These are phyloP conservation scores for Lepisosteus oculatus DNA, from an alignment of 2,113 vertebrate genomes.

Conservation along the genomic window DNA sequence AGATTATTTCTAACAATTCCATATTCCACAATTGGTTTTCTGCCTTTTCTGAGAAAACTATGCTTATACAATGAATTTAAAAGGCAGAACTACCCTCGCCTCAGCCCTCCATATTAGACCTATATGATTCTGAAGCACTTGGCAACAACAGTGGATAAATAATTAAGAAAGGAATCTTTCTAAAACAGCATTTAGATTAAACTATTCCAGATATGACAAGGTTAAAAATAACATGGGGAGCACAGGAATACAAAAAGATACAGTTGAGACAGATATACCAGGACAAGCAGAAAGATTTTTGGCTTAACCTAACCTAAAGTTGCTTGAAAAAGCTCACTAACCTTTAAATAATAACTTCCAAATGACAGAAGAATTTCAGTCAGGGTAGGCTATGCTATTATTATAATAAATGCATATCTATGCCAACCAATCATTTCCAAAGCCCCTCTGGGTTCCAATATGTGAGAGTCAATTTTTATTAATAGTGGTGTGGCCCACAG, in stretches of 20 bases:
- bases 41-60: too few relatives aligned
- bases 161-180: too few relatives aligned
- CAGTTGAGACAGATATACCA: constrained; percentile 13
- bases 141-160: too few relatives aligned
- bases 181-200: neutral
- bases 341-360: constrained; percentile 32
- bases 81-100: too few relatives aligned
- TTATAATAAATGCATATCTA: constrained; percentile 24
- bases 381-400: constrained; percentile 8
- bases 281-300: constrained; percentile 25
- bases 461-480: neutral
- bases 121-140: too few relatives aligned
- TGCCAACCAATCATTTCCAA: constrained; percentile 13
- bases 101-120: too few relatives aligned
- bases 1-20: too few relatives aligned
- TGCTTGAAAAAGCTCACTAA: constrained; percentile 4
- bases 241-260: too few relatives aligned
- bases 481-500: constrained; percentile 20
- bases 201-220: neutral
- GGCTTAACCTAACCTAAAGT: constrained; percentile 15
- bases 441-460: neutral
- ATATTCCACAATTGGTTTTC: too few relatives aligned
- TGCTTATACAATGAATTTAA: too few relatives aligned
- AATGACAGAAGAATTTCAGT: constrained; percentile 30
- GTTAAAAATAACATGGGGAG: too few relatives aligned